Evolutionary conservation across 2,797 vertebrate genomes (phyloP).

Genomic region (Danio jaintianensis): DNA sequence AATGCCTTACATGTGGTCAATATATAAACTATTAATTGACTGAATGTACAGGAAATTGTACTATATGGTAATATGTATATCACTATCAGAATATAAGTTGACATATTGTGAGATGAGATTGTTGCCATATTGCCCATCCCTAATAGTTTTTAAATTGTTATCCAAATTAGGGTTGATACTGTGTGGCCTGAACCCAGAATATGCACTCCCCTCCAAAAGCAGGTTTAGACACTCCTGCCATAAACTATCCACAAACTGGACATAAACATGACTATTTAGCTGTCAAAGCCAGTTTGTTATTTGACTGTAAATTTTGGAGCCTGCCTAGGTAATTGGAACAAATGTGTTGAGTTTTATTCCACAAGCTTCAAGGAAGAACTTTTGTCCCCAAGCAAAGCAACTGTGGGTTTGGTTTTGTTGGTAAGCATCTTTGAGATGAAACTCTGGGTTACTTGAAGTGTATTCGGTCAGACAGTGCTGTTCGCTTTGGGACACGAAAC

Average conservation of each 20-base stretch:
- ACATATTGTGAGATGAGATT: no score
- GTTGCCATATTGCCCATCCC: no score
- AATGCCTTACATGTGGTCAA: no score
- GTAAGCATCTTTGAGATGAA: constrained; percentile 18
- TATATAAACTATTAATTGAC: no score
- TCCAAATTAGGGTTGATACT: no score
- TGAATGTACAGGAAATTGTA: no score
- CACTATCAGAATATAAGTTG: no score
- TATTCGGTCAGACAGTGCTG: constrained; percentile 22
- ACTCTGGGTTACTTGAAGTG: constrained; percentile 13
- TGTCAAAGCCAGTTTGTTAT: constrained; percentile 1
- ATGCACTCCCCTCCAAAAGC: not conserved
- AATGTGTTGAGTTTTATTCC: constrained; percentile 10
- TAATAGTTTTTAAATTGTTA: no score
- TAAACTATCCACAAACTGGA: not conserved
- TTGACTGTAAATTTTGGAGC: not conserved
- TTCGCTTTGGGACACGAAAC: constrained; percentile 6
- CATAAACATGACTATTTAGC: not conserved
- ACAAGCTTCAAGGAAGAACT: not conserved
- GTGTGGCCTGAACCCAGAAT: no score
- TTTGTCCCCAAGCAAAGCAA: constrained; percentile 17
- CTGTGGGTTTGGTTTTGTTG: constrained; percentile 6
- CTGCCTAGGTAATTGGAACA: not conserved
- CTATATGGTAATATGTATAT: no score
- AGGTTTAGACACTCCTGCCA: not conserved